These are phyloP conservation scores for Tachysurus fulvidraco DNA, from an alignment of 2,113 vertebrate species.

Conservation along the genomic window DNA sequence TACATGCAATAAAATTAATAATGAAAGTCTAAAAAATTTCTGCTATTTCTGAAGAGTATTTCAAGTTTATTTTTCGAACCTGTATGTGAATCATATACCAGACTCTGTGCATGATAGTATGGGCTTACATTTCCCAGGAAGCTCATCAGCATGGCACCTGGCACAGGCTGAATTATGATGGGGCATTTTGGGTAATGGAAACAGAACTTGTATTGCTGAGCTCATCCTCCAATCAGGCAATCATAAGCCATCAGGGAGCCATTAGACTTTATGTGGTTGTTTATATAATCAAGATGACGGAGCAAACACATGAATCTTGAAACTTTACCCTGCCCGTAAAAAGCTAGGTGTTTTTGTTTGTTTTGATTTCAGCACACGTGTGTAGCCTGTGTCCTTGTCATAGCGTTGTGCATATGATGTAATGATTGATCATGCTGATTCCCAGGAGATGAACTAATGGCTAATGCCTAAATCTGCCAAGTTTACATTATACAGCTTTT, in stretches of 20 bases:
- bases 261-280: slow-evolving; percentile 61
- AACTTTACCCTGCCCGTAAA: slow-evolving; percentile 22
- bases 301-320: slow-evolving; percentile 52
- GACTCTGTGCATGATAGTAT: background rate
- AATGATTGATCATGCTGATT: slow-evolving; percentile 1
- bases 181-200: slow-evolving; percentile 50
- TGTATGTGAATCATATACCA: background rate
- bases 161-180: background rate
- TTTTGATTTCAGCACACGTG: background rate
- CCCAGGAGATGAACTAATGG: background rate
- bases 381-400: background rate
- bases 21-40: background rate
- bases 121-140: background rate
- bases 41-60: background rate
- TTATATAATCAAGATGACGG: slow-evolving; percentile 47
- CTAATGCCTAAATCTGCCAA: background rate
- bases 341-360: background rate
- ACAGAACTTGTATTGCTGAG: slow-evolving; percentile 38
- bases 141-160: slow-evolving; percentile 28
- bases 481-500: slow-evolving; percentile 1
- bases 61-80: background rate
- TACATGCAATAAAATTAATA: background rate
- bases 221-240: slow-evolving; percentile 34
- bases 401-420: slow-evolving; percentile 23
- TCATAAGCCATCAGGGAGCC: slow-evolving; percentile 47